These are phyloP conservation scores for Pangasius sanitwongsei DNA, from an alignment of 2,797 vertebrate species.

Conservation along the genomic window DNA sequence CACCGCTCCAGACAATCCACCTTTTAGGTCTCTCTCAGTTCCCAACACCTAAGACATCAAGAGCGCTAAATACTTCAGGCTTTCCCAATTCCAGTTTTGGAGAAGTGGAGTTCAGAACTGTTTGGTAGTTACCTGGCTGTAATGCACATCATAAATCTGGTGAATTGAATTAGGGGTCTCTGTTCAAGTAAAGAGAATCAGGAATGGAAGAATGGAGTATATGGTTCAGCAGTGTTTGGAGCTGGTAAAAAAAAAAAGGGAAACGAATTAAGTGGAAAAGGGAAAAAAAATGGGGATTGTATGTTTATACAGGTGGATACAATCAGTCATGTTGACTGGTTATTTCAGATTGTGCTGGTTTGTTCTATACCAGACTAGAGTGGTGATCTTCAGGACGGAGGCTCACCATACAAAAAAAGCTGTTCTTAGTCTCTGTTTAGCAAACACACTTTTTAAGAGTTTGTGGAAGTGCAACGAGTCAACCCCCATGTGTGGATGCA, in stretches of 20 bases:
- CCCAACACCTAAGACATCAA: neutral
- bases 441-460: slow-evolving; percentile 6
- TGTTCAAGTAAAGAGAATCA: neutral
- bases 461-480: neutral
- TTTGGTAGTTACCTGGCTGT: neutral
- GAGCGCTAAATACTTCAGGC: neutral
- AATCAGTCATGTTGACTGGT: neutral
- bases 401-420: too few relatives aligned
- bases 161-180: neutral
- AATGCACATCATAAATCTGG: neutral
- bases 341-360: neutral
- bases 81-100: neutral
- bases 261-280: neutral
- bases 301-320: neutral
- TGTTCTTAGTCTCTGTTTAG: slow-evolving; percentile 1
- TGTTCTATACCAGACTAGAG: neutral
- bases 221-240: neutral
- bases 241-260: neutral
- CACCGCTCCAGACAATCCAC: neutral
- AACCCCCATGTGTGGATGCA: neutral
- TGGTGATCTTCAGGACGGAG: neutral
- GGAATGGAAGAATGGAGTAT: neutral
- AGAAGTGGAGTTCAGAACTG: neutral
- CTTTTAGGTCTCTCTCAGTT: neutral
- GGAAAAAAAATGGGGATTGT: too few relatives aligned